Evolutionary conservation across 2,888 invertebrate species (phyloP), one percentile per base, ranked within the genome.

Genomic region (Ormyrus thymus): DNA sequence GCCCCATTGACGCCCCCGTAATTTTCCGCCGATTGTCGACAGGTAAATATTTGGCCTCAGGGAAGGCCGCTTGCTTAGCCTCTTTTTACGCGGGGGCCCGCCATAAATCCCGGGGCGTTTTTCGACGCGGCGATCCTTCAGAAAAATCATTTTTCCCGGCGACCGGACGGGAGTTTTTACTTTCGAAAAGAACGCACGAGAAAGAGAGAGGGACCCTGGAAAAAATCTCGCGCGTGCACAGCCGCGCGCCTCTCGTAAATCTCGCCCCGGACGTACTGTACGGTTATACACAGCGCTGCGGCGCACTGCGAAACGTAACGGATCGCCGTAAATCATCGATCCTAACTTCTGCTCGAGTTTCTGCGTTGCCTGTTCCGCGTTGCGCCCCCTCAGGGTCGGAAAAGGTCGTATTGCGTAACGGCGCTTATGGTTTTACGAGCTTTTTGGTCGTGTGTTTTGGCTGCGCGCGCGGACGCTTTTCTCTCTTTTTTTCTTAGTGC

Each of bases 381-480:
- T 46, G 62, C n/a, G 61, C 13, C 29, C 46, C 13, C 48, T 51
- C 50, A 43, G 58, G 46, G 58, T 46, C 51, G 15, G n/a, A 13
- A 70, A 59, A 70, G 70, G 64, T 58, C 50, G 56, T 29, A 4
- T 73, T 79, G 75, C 76, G 68, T 68, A 76, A 76, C 79, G 79
- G 79, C 51, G 68, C 72, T 76, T 69, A 72, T 72, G 43, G 56
- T 68, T 79, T 79, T 76, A 79, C 76, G 68, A 76, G 76, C 68
- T 68, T 79, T 66, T 77, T 62, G 9, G 48, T 4, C 61, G 50
- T 43, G 65, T 43, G 56, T 11, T 7, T 10, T 29, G 29, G 29
- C 29, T 48, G 55, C 51, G 29, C 15, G 29, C n/a, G 29, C 29
- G 29, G 29, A 29, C 29, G 29, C 4, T 29, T 29, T 29, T 29